phyloP scores from a whole-genome alignment of 1,140 invertebrate species.

The Bombus soroeensis region DNA sequence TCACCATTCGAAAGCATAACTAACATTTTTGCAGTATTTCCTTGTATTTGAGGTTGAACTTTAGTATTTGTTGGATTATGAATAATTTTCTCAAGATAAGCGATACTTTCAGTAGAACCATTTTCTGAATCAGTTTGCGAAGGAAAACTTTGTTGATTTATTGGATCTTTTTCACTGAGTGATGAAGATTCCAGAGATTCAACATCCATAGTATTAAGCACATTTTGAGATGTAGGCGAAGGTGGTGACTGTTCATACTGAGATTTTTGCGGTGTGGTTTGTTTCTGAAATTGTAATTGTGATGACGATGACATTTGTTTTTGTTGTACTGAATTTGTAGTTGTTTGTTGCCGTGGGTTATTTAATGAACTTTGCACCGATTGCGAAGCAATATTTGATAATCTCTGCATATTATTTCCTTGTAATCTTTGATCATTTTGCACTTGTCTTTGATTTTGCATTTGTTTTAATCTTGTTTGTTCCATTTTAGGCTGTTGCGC shows the following conservation, averaged over 20 bases:
- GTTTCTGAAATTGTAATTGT: conserved; percentile 69
- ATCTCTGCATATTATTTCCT: conserved; percentile 46
- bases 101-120: conserved; percentile 69
- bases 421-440: conserved; percentile 50
- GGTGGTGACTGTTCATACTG: conserved; percentile 70
- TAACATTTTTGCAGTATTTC: conserved; percentile 89
- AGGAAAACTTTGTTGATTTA: conserved; percentile 55
- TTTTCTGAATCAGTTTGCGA: conserved; percentile 64
- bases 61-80: conserved; percentile 75
- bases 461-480: conserved; percentile 67
- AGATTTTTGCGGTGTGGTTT: conserved; percentile 56
- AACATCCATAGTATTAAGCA: conserved; percentile 61
- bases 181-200: conserved; percentile 53
- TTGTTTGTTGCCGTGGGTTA: conserved; percentile 29
- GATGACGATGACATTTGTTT: conserved; percentile 77
- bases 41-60: conserved; percentile 81
- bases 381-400: conserved; percentile 48
- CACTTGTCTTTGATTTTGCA: conserved; percentile 38
- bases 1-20: conserved; percentile 88
- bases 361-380: conserved; percentile 34
- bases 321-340: conserved; percentile 56
- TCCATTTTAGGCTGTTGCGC: conserved; percentile 70
- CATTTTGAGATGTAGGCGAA: conserved; percentile 13
- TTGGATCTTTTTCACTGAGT: conserved; percentile 36
- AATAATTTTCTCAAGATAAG: conserved; percentile 76